phyloP scores from a whole-genome alignment of 2,888 invertebrate genomes.

The Osedax fenrisi region DNA sequence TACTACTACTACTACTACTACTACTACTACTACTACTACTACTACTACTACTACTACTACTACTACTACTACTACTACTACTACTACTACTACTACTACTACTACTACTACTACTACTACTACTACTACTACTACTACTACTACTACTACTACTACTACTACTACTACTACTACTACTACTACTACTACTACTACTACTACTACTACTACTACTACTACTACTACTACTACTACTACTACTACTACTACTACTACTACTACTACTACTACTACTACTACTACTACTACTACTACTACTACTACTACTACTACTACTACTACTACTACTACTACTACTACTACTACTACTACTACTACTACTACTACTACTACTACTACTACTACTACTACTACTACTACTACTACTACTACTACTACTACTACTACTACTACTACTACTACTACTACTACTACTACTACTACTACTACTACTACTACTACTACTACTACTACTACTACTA shows the following conservation, averaged over 20 bases:
- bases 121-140: conserved; percentile 8
- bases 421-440: conserved; percentile 28
- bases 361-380: conserved; percentile 24
- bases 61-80: background rate
- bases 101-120: conserved; percentile 10
- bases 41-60: background rate
- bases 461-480: conserved; percentile 29
- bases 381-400: conserved; percentile 30
- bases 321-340: conserved; percentile 15
- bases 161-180: conserved; percentile 6
- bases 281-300: conserved; percentile 15
- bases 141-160: conserved; percentile 2
- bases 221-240: background rate
- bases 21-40: background rate
- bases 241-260: conserved; percentile 10
- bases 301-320: conserved; percentile 2
- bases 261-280: conserved; percentile 23
- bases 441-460: conserved; percentile 30
- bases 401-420: conserved; percentile 26
- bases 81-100: background rate
- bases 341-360: conserved; percentile 4
- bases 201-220: background rate
- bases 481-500: conserved; percentile 25
- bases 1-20: background rate
- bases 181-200: background rate